Conservation (phyloP, 2,888 invertebrate genomes). For the Psylliodes chrysocephalus region DNA sequence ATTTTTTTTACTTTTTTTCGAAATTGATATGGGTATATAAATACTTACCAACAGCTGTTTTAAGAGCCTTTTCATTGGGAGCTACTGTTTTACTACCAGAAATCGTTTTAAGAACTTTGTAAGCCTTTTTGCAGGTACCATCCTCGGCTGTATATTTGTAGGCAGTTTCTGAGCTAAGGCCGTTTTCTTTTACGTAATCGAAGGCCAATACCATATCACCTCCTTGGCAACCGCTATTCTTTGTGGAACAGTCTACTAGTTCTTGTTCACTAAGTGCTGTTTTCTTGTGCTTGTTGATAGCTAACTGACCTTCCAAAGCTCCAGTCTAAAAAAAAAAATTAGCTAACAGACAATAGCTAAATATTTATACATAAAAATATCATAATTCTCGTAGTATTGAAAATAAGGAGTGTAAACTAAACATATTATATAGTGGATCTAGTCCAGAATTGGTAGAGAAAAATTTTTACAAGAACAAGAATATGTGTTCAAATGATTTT, state of each 20-base stretch:
- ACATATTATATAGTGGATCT: too few species aligned
- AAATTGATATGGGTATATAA: too few species aligned
- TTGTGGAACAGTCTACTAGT: slow-evolving; percentile 78
- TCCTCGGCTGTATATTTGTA: slow-evolving; percentile 78
- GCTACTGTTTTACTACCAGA: background rate
- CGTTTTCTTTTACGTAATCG: slow-evolving; percentile 80
- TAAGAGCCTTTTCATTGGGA: background rate
- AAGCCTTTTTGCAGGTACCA: background rate
- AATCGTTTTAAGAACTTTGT: slow-evolving; percentile 69
- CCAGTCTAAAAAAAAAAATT: slow-evolving; percentile 22
- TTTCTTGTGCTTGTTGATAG: slow-evolving; percentile 78
- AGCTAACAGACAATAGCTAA: too few species aligned
- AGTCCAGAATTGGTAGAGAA: too few species aligned
- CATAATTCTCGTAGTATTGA: too few species aligned
- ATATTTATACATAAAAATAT: too few species aligned
- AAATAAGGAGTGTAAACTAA: too few species aligned
- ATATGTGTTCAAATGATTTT: too few species aligned
- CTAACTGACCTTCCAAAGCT: slow-evolving; percentile 84
- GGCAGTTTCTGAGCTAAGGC: slow-evolving; percentile 83
- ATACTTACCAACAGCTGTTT: slow-evolving; percentile 68
- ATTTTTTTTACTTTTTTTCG: too few species aligned
- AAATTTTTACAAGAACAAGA: too few species aligned
- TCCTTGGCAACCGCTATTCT: slow-evolving; percentile 84
- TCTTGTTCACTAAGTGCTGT: slow-evolving; percentile 86
- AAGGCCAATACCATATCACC: slow-evolving; percentile 83